phyloP scores from a whole-genome alignment of 2,888 invertebrate genomes.

The Thelaira solivaga region DNA sequence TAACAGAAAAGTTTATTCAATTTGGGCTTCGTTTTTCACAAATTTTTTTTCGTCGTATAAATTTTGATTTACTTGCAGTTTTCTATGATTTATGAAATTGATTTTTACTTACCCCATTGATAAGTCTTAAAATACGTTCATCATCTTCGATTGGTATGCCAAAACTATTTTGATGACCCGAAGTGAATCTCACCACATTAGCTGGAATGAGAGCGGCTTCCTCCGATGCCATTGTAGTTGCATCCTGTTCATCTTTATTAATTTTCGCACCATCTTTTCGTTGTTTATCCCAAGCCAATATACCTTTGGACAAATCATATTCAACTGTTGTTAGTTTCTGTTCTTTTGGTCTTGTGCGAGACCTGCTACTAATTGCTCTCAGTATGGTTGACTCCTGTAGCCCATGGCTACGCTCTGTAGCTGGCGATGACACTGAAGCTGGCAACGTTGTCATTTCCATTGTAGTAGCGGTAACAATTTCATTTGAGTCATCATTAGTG shows the following conservation, averaged over 20 bases:
- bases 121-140: conserved; percentile 76
- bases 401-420: conserved; percentile 50
- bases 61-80: too few relatives aligned
- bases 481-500: conserved; percentile 40
- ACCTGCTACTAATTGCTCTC: conserved; percentile 60
- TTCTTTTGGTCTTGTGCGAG: conserved; percentile 45
- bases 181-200: conserved; percentile 78
- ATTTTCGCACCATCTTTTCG: conserved; percentile 29
- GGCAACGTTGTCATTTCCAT: conserved; percentile 49
- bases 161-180: conserved; percentile 82
- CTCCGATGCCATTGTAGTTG: conserved; percentile 55
- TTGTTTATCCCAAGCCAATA: conserved; percentile 56
- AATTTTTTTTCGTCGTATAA: too few relatives aligned
- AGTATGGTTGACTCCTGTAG: conserved; percentile 69
- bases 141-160: conserved; percentile 82
- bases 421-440: conserved; percentile 6
- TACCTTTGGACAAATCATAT: conserved; percentile 55
- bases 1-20: too few relatives aligned
- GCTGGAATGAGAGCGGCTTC: conserved; percentile 66
- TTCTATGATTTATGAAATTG: neutral
- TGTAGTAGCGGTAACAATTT: conserved; percentile 35
- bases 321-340: conserved; percentile 62
- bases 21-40: too few relatives aligned
- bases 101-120: conserved; percentile 71
- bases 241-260: conserved; percentile 28